phyloP scores from a whole-genome alignment of 2,888 invertebrate genomes.

The Noctua janthe region DNA sequence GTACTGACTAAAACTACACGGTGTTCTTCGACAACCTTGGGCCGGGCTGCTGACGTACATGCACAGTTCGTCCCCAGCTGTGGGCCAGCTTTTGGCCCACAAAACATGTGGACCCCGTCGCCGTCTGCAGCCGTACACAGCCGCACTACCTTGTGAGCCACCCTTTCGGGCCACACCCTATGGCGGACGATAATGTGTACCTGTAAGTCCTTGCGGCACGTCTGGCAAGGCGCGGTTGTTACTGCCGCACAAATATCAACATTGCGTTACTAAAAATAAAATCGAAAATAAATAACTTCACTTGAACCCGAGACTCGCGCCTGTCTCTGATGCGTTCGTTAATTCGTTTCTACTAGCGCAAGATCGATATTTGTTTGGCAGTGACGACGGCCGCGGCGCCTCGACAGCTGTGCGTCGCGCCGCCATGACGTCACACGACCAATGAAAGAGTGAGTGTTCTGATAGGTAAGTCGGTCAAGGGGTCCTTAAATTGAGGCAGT shows the following conservation, averaged over 20 bases:
- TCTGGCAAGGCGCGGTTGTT: neutral
- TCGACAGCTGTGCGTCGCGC: neutral
- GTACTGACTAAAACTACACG: too few relatives aligned
- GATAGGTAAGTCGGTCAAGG: neutral
- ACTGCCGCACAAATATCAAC: slow-evolving; percentile 9
- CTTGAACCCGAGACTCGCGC: neutral
- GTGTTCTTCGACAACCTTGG: too few relatives aligned
- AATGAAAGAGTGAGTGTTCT: neutral
- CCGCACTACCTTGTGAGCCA: too few relatives aligned
- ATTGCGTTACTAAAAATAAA: neutral
- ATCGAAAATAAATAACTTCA: slow-evolving; percentile 1
- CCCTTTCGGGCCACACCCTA: too few relatives aligned
- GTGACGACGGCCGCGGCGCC: neutral
- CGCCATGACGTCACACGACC: neutral
- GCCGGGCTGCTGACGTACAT: too few relatives aligned
- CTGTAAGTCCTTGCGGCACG: neutral
- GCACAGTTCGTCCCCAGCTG: too few relatives aligned
- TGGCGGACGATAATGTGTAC: too few relatives aligned
- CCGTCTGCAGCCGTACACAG: too few relatives aligned
- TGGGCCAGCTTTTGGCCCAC: too few relatives aligned
- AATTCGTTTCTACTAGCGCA: neutral
- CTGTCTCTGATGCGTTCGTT: neutral
- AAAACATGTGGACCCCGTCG: too few relatives aligned
- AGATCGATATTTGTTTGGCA: slow-evolving; percentile 7
- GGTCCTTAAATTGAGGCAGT: slow-evolving; percentile 5